phyloP scores from a whole-genome alignment of 2,113 vertebrate genomes.

The Oryzias woworae region DNA sequence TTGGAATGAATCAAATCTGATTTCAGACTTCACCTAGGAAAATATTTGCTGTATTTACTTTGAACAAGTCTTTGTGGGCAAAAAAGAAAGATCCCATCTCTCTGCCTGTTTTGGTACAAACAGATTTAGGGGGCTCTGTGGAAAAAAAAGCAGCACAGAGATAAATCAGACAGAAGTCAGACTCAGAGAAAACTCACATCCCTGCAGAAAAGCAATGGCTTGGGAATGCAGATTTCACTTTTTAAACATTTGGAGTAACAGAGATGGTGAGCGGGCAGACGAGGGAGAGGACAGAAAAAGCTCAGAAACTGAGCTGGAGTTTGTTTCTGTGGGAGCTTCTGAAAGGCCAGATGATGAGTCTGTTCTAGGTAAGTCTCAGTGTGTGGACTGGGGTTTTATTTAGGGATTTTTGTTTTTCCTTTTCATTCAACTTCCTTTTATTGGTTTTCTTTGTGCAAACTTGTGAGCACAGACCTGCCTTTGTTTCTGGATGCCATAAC shows the following conservation, averaged over 20 bases:
- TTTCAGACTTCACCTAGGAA: neutral
- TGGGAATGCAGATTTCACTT: conserved; percentile 63
- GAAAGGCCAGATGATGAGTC: conserved; percentile 22
- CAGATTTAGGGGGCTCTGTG: conserved; percentile 46
- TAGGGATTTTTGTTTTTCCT: neutral
- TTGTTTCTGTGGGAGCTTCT: conserved; percentile 8
- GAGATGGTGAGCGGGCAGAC: conserved; percentile 21
- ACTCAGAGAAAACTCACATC: neutral
- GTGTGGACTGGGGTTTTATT: neutral
- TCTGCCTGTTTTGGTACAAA: conserved; percentile 68
- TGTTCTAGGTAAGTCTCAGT: conserved; percentile 58
- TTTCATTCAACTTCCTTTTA: neutral
- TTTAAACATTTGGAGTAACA: conserved; percentile 71
- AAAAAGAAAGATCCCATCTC: conserved; percentile 6
- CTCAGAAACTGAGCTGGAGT: conserved; percentile 28
- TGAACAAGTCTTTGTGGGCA: neutral
- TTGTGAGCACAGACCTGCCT: neutral
- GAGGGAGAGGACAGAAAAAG: conserved; percentile 12
- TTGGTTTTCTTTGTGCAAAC: neutral
- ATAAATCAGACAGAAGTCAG: conserved; percentile 4
- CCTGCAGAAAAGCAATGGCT: conserved; percentile 41
- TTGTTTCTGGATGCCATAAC: neutral
- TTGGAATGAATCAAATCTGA: neutral
- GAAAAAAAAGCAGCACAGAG: conserved; percentile 25
- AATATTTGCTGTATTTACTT: neutral